Evolutionary conservation across 2,797 vertebrate species (phyloP), one percentile per base, ranked within the genome.

Genomic region (Gila robusta): DNA sequence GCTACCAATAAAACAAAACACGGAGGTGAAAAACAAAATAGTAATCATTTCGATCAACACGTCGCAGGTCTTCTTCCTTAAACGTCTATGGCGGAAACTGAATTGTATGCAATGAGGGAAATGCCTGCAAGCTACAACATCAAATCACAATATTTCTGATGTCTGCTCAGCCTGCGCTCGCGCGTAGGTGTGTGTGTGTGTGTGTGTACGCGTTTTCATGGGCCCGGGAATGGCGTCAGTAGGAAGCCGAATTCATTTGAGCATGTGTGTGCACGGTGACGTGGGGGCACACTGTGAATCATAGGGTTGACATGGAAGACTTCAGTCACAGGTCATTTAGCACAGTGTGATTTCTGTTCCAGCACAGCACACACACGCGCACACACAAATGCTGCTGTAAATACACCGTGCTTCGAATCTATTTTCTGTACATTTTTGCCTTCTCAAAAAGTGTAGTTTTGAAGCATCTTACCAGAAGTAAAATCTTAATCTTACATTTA

Each of bases 261-360:
- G 80, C 56, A 35, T 56, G 87, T 77, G 81, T 54, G 84, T 32
- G 84, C 77, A 47, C 59, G 32, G 81, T 88, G 84, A 86, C 87
- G 81, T 86, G 71, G 84, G 44, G 77, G 70, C 87, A 84, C 87
- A 47, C 84, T 81, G 81, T 83, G 81, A 88, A 86, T 88, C 87
- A 86, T 83, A 86, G 87, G 87, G 77, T 84, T 84, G 87, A 88
- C 84, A 88, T 66, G 87, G 82, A 86, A 84, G 84, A 81, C 81
- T 87, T 86, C 83, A 89, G 86, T 87, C 83, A 80, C 88, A 83
- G 83, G 88, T 89, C 88, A 87, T 87, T 89, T 87, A 86, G 86
- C 86, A 86, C 86, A 89, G 88, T 87, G 62, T 81, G 86, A 82
- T 54, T 59, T 84, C 87, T 88, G 76, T 69, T 83, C 76, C 81